These are phyloP conservation scores for Helarctos malayanus DNA, from an alignment of 2,797 vertebrate species.

Conservation along the genomic window DNA sequence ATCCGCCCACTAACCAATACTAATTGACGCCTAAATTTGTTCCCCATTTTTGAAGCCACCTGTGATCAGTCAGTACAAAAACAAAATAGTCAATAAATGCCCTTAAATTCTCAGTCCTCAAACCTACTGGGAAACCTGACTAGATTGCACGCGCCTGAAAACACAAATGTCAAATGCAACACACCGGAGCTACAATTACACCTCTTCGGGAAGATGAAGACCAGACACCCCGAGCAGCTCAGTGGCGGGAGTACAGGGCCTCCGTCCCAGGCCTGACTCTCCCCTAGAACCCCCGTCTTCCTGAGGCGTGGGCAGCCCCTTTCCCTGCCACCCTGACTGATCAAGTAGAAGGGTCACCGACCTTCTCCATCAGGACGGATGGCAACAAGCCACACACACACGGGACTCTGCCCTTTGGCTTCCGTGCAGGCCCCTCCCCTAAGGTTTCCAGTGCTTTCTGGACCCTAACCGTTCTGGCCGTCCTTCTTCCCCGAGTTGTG, in stretches of 20 bases:
- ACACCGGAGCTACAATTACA: neutral
- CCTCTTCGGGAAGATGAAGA: neutral
- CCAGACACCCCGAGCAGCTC: neutral
- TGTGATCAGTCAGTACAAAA: neutral
- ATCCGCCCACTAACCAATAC: neutral
- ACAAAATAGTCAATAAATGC: neutral
- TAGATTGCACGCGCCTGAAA: neutral
- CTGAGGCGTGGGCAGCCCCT: neutral
- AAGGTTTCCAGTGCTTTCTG: neutral
- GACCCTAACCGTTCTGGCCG: neutral
- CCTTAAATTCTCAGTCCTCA: neutral
- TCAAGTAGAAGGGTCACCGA: neutral
- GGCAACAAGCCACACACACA: neutral
- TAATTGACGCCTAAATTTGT: neutral
- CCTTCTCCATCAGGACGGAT: neutral
- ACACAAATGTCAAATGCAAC: neutral
- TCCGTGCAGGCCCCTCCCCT: neutral
- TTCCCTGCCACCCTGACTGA: neutral
- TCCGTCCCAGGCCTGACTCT: neutral
- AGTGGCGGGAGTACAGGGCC: neutral
- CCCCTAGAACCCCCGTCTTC: neutral
- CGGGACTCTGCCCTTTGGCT: neutral
- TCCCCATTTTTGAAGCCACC: neutral
- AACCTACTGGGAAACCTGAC: neutral
- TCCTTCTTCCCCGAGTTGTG: neutral